A percentile compares a stretch with the other conserved stretches of the same genome.
Evolutionary conservation across 2,888 invertebrate genomes (phyloP).

Genomic region (Cosmia pyralina): DNA sequence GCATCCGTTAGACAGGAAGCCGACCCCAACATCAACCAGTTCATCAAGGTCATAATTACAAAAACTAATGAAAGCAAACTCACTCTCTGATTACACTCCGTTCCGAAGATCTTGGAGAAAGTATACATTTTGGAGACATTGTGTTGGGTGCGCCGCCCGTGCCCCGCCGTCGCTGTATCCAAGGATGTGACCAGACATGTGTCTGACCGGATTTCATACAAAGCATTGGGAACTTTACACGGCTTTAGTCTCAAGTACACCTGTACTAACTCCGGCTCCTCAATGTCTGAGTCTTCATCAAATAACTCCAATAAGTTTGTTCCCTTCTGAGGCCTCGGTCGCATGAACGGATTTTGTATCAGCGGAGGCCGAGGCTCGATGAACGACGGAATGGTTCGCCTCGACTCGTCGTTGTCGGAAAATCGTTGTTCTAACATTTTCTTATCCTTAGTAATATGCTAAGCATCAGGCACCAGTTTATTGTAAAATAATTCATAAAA

Average conservation of each 20-base stretch:
- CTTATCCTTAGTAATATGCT: slow-evolving; percentile 12
- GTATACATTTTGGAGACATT: slow-evolving; percentile 87
- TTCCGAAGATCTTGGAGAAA: slow-evolving; percentile 85
- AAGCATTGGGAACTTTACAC: slow-evolving; percentile 74
- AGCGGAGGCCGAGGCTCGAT: slow-evolving; percentile 86
- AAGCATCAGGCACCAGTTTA: slow-evolving; percentile 27
- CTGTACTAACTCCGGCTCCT: slow-evolving; percentile 85
- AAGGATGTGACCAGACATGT: slow-evolving; percentile 82
- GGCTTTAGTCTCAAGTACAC: slow-evolving; percentile 90
- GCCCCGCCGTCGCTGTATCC: slow-evolving; percentile 83
- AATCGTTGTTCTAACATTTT: slow-evolving; percentile 75
- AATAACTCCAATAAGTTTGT: slow-evolving; percentile 83
- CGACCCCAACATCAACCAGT: too few species aligned
- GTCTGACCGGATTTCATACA: slow-evolving; percentile 83
- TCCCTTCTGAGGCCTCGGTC: slow-evolving; percentile 84
- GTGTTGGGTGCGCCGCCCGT: slow-evolving; percentile 83
- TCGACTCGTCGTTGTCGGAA: slow-evolving; percentile 77
- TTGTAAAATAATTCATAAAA: slow-evolving; percentile 9
- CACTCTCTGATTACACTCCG: slow-evolving; percentile 81
- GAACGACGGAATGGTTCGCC: slow-evolving; percentile 85
- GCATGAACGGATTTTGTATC: slow-evolving; percentile 85
- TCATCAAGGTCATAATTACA: slow-evolving; percentile 19
- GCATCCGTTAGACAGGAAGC: too few species aligned
- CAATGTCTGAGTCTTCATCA: slow-evolving; percentile 81
- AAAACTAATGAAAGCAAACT: slow-evolving; percentile 60